Conservation (phyloP, 2,797 vertebrate species). For the Phataginus tricuspis region DNA sequence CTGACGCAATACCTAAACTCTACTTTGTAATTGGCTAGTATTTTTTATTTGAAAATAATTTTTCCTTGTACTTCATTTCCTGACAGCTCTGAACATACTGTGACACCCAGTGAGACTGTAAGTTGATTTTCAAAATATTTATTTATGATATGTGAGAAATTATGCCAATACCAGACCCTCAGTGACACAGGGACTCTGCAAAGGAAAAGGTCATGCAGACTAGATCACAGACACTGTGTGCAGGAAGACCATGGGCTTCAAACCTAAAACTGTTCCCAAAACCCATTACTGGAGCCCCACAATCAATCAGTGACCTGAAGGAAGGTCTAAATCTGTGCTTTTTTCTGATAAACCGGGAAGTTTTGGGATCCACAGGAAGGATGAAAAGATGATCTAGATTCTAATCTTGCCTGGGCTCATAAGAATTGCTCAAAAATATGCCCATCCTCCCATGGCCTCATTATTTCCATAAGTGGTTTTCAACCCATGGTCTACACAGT, state of each 20-base stretch:
- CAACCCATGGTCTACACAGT: background rate
- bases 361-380: background rate
- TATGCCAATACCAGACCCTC: background rate
- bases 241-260: background rate
- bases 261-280: background rate
- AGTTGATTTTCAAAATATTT: constrained; percentile 45
- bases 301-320: background rate
- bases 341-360: background rate
- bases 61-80: constrained; percentile 49
- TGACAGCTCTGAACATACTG: background rate
- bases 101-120: constrained; percentile 29
- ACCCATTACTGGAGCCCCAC: background rate
- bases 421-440: background rate
- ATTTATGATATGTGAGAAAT: background rate
- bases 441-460: background rate
- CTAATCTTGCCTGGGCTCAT: background rate
- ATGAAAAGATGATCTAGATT: background rate
- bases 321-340: background rate
- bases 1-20: background rate
- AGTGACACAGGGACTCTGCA: background rate
- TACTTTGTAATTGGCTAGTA: background rate
- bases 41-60: background rate
- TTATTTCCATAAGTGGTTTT: background rate
- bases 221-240: background rate
- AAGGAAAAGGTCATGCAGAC: background rate